Base-by-base conservation (phyloP, 2,797 vertebrate species). In the Sebastiscus tertius region DNA sequence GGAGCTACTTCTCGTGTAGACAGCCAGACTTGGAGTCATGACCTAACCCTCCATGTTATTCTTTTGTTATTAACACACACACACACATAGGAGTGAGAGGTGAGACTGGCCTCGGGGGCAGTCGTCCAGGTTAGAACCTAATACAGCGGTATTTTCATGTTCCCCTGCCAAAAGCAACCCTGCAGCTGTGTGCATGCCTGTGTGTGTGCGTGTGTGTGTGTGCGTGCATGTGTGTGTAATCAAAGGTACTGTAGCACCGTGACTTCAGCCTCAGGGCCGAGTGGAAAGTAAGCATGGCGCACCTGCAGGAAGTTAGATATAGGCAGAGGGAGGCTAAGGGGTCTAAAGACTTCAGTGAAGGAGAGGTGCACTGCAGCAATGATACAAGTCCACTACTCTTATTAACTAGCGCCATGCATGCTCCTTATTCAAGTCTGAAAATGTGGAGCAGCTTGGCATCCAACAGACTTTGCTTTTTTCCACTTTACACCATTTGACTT, bases 111-210 rank as follows among this genome's bases (percentile, higher is more conserved):
- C 85, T 80, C 26, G 12, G 71, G 58, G 81, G 84, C 74, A 73
- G 64, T 7, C 24, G 29, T 84, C 81, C 85, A 88, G 63, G 79
- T 85, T 77, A 72, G 55, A 91, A 87, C 68, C 39, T 84, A 84
- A 92, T 90, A 86, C 87, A 80, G 66, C 65, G 85, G 80, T 90
- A 91, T 92, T 87, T 92, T 88, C 52, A 85, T 66, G 75, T 83
- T 83, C 79, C 64, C 18, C 71, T 89, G 89, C 86, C 87, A 88
- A 88, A 90, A 87, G 77, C 83, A 92, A 88, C 71, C 74, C 62
- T 81, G 74, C 81, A 87, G 86, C 80, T 82, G 81, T 82, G 78
- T 60, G 39, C 42, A 49, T 58, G 34, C n/a, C 34, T 66, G 24
- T 46, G 49, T 65, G 67, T 69, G 81, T 70, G 58, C 77, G 13